A percentile compares a stretch with the other conserved stretches of the same genome.
Conservation (phyloP, 2,113 vertebrate genomes). For the Dipodomys merriami region DNA sequence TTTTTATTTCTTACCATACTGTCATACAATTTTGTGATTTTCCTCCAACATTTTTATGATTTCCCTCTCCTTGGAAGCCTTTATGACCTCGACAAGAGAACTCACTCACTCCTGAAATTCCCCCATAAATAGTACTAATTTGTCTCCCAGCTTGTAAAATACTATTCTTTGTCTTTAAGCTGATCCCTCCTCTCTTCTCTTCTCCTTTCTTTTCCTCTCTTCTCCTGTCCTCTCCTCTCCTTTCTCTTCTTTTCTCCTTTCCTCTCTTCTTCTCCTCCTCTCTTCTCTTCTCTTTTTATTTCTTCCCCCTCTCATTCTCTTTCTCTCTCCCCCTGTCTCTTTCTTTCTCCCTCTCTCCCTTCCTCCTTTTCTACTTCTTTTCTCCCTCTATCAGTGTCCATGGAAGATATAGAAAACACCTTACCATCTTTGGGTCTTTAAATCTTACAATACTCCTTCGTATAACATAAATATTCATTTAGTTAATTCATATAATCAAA, state of each 20-base stretch:
- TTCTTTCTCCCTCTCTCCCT: background rate
- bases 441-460: background rate
- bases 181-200: too few relatives aligned
- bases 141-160: background rate
- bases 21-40: background rate
- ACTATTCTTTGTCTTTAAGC: background rate
- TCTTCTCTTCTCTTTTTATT: too few relatives aligned
- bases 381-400: background rate
- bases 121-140: background rate
- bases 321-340: too few relatives aligned
- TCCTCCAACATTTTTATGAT: background rate
- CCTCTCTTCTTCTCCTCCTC: too few relatives aligned
- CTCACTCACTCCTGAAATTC: background rate
- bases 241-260: too few relatives aligned
- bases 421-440: background rate
- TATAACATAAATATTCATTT: slow-evolving; percentile 15
- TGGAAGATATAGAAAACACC: background rate
- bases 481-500: background rate
- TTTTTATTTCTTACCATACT: background rate
- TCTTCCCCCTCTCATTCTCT: too few relatives aligned
- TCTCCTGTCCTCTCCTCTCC: too few relatives aligned
- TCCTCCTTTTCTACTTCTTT: background rate
- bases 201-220: too few relatives aligned
- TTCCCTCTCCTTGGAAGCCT: background rate
- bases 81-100: background rate